Base-by-base conservation (phyloP, 2,888 invertebrate genomes). In the Antheraea assamensis region DNA sequence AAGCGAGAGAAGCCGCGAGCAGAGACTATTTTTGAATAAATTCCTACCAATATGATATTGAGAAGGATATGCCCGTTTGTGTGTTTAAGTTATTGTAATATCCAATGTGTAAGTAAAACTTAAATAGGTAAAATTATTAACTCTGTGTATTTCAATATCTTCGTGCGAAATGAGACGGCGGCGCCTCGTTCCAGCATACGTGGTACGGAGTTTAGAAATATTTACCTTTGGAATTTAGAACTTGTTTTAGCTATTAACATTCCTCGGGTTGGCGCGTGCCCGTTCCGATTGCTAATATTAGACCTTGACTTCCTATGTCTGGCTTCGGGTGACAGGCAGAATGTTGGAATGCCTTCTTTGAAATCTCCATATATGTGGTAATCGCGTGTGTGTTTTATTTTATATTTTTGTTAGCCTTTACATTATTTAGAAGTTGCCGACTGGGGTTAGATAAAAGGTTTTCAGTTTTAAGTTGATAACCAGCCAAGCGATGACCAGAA, bases 281-380 rank as follows among this genome's bases (percentile, higher is more conserved):
- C 68, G 35, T 10, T 68, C 35, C 13, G 68, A 68, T 68, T 68
- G 68, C 68, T 68, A 35, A 35, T 31, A 21, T 68, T 35, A 68
- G 68, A 35, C 68, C 68, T 68, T 68, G 68, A 68, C 68, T 68
- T 68, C 68, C 35, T 68, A 35, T 35, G 68, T 68, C 68, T 68
- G 68, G 68, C 68, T 68, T 68, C 68, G n/a, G 19, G 35, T 35
- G 68, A 35, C 68, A 66, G 31, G 31, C 17, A 30, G 66, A 66
- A 66, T 66, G 66, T 68, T 13, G 68, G 27, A 64, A 64, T 64
- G 61, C 27, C 27, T 30, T 15, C 61, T 3, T 30, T 64, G 30
- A 64, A 30, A 27, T 64, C 15, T 64, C 61, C 61, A 64, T 64
- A 27, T 30, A 64, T 64, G 13, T 64, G 61, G 8, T 30, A 64